A percentile compares a stretch with the other conserved stretches of the same genome.
Evolutionary conservation across 1,140 invertebrate species (phyloP).

Genomic region (Caenorhabditis latens): DNA sequence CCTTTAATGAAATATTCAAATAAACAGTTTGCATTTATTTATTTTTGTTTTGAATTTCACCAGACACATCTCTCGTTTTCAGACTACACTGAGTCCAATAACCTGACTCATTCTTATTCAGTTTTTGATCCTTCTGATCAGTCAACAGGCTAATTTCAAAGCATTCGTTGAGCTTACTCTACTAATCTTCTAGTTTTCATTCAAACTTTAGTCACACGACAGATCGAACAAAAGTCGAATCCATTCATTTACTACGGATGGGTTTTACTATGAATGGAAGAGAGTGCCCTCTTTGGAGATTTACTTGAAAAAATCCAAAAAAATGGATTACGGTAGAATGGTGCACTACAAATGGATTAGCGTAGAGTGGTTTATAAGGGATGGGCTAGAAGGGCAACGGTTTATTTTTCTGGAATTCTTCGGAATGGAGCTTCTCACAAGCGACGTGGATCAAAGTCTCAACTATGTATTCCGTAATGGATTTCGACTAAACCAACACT

Average conservation of each 20-base stretch:
- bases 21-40: background rate
- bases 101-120: background rate
- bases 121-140: background rate
- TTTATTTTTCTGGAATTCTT: background rate
- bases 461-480: constrained; percentile 33
- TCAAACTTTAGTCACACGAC: background rate
- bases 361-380: background rate
- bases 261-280: background rate
- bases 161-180: background rate
- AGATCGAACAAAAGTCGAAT: background rate
- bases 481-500: background rate
- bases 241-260: background rate
- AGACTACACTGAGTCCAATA: background rate
- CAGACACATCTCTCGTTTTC: no score
- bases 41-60: no score
- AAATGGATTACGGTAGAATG: background rate
- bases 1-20: background rate
- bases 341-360: background rate
- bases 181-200: background rate
- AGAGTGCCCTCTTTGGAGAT: background rate
- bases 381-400: background rate
- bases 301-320: background rate
- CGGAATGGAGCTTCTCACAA: background rate
- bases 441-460: constrained; percentile 11
- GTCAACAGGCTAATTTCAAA: background rate